Base-by-base conservation (phyloP, 1,140 invertebrate genomes). In the Hypsibius dujardini region DNA sequence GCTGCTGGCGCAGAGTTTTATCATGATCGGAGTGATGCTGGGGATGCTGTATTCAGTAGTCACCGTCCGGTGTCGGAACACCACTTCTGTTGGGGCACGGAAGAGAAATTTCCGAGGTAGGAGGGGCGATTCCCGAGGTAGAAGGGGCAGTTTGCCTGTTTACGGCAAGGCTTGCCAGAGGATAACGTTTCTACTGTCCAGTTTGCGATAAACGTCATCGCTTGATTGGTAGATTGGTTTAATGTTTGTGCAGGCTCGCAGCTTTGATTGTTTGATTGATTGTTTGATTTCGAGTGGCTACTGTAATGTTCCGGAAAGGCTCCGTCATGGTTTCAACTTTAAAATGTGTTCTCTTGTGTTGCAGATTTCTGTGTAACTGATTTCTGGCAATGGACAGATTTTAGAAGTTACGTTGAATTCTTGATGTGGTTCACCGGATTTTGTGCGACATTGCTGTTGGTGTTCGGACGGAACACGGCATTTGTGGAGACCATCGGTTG, bases 301-400 rank as follows among this genome's bases (percentile, higher is more conserved):
- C 28, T 28, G 28, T 28, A 28, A 28, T 28, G 28, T 28, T 28
- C 28, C 28, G 28, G 28, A 28, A 28, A 28, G 28, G 28, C 28
- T 28, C 28, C 28, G 28, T 28, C 28, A 28, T 28, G 28, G 28
- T 28, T 28, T 28, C 0, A 28, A 28, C 28, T 28, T 28, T 28
- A 28, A 28, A 28, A 28, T 28, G 50, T 40, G n/a, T 46, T 60
- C 2, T 72, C 40, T 42, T 28, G 2, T 47, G 2, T 70, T 75
- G 15, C 75, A 81, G 79, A 80, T 74, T 77, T 79, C 74, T 76
- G 79, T 70, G 47, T 46, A 15, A 71, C 72, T 15, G 88, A 90
- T 81, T 98, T 98, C 84, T 98, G 95, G 95, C 88, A 90, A 77
- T 98, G 95, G 95, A 95, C 92, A 72, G 93, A 98, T 81, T 95